Conservation (phyloP, 2,797 vertebrate genomes). For the Gymnopithys bicolor region DNA sequence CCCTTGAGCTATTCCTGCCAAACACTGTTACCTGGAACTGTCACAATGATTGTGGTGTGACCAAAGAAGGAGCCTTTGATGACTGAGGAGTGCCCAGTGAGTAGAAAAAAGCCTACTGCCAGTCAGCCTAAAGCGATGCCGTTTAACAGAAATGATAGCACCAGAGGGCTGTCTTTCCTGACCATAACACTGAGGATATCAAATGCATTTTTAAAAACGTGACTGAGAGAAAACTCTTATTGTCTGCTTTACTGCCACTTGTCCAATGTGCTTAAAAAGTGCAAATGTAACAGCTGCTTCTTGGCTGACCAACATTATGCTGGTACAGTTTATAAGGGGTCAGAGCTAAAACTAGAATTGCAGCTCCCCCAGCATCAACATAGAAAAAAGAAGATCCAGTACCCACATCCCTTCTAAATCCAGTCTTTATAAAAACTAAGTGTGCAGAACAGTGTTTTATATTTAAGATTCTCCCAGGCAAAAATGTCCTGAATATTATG, state of each 20-base stretch:
- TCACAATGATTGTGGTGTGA: constrained; percentile 54
- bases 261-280: background rate
- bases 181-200: background rate
- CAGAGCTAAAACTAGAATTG: background rate
- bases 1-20: constrained; percentile 65
- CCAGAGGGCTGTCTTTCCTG: background rate
- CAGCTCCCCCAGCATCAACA: background rate
- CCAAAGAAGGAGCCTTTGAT: constrained; percentile 40
- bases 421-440: background rate
- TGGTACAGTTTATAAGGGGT: background rate
- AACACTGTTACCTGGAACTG: constrained; percentile 70
- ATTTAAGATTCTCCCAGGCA: background rate
- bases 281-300: background rate
- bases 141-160: constrained; percentile 1
- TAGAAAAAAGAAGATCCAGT: background rate
- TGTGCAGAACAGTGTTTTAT: background rate
- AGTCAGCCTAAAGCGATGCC: constrained; percentile 40
- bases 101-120: constrained; percentile 39
- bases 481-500: background rate
- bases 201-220: background rate
- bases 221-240: background rate
- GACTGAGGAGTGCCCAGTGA: constrained; percentile 40
- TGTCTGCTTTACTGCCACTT: background rate
- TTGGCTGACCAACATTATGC: background rate
- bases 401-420: background rate